phyloP scores from a whole-genome alignment of 2,888 invertebrate species.

The Brachypterus glaber region DNA sequence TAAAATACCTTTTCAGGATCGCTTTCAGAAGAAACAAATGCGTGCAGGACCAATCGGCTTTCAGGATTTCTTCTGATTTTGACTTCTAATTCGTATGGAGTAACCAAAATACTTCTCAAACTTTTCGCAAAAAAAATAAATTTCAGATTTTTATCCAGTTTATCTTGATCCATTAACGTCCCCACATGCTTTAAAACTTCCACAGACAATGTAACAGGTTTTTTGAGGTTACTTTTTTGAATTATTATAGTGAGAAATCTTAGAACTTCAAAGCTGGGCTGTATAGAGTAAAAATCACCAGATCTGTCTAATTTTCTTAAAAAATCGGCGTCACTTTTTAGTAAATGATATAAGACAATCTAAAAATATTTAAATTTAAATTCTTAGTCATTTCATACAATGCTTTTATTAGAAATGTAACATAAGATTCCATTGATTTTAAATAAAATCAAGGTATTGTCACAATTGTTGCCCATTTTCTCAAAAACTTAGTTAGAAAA shows the following conservation, averaged over 20 bases:
- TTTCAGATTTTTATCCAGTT: conserved; percentile 18
- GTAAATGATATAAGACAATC: too few relatives aligned
- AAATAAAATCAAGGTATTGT: too few relatives aligned
- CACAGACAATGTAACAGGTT: conserved; percentile 23
- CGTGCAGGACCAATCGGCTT: conserved; percentile 27
- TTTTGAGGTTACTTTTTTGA: conserved; percentile 27
- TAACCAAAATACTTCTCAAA: conserved; percentile 17
- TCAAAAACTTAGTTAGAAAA: too few relatives aligned
- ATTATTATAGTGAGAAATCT: conserved; percentile 21
- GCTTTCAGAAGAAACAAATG: conserved; percentile 23
- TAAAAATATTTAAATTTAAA: too few relatives aligned
- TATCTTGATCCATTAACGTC: conserved; percentile 16
- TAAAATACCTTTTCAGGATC: conserved; percentile 21
- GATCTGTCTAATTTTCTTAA: too few relatives aligned
- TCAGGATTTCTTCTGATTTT: conserved; percentile 29
- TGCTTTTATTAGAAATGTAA: too few relatives aligned
- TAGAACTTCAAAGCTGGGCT: too few relatives aligned
- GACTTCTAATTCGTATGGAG: conserved; percentile 13
- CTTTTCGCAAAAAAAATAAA: conserved; percentile 21
- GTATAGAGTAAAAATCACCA: too few relatives aligned
- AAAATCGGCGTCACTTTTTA: too few relatives aligned
- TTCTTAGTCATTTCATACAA: too few relatives aligned
- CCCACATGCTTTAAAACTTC: conserved; percentile 20
- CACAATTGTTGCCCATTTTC: too few relatives aligned
- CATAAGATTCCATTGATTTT: too few relatives aligned